Base-by-base conservation (phyloP, 2,888 invertebrate genomes). In the Ectropis crepuscularia region DNA sequence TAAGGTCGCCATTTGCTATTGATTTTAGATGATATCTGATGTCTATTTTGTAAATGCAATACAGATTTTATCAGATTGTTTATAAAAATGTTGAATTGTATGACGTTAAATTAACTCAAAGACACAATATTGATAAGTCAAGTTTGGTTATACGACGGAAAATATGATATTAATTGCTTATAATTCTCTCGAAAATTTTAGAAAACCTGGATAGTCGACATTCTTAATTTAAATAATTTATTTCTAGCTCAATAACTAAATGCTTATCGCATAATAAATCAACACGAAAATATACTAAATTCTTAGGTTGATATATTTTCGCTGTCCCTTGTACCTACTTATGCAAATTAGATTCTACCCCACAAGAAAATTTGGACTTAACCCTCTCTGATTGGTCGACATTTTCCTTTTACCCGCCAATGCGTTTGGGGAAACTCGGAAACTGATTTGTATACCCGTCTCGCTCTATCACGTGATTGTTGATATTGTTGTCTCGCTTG, bases 351-450 rank as follows among this genome's bases (percentile, higher is more conserved):
- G 62, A 45, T 65, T 73, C 74, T 73, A 74, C 71, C 78, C 72
- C 62, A 53, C 54, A 61, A 68, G 61, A 70, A 70, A 68, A 69
- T 70, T 71, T 61, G 62, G 67, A 60, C 74, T 74, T 71, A 54
- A 57, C 63, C 42, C 59, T 50, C 54, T 38, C 42, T 47, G 42
- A 90, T 90, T 89, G 90, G 90, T 80, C 76, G 77, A 75, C 43
- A 76, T 74, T 63, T 65, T 68, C 46, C 63, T 75, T 75, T 65
- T 75, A 82, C 82, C 83, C 82, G 71, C 84, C 77, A 81, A 80
- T 78, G 79, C 83, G 85, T 86, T 85, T 78, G 82, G 63, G 74
- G 80, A 78, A 87, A 88, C 85, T 81, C 79, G 74, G 77, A 75
- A 78, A 83, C 83, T 79, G 72, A 73, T 73, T 80, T 80, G 81